Percentiles rank a stretch among this genome's conserved stretches.
Evolutionary conservation across 2,888 invertebrate genomes (phyloP).

Genomic region (Enoplolaimus lenunculus): DNA sequence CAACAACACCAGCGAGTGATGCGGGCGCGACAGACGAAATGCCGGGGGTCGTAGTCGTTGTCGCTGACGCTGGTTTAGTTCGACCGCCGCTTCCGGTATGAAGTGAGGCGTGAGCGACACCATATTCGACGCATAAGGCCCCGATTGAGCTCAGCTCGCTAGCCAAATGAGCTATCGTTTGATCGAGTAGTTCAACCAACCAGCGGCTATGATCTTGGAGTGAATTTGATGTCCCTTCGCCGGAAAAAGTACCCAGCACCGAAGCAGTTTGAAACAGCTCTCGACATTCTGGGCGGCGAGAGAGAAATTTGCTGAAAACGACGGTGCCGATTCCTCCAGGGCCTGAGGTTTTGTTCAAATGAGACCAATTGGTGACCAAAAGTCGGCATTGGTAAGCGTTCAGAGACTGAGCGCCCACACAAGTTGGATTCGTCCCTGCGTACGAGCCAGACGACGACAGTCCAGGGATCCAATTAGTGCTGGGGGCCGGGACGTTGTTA

Average conservation of each 20-base stretch:
- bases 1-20: too few species aligned
- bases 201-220: neutral
- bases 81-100: too few species aligned
- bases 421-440: neutral
- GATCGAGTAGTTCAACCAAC: neutral
- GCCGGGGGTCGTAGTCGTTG: too few species aligned
- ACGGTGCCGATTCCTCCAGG: neutral
- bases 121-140: neutral
- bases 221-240: neutral
- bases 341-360: conserved; percentile 6
- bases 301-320: neutral
- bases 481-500: too few species aligned
- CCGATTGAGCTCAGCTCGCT: neutral
- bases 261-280: neutral
- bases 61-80: too few species aligned
- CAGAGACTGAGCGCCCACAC: neutral
- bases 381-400: neutral
- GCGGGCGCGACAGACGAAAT: too few species aligned
- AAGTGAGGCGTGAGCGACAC: neutral
- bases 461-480: too few species aligned
- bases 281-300: neutral
- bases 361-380: neutral
- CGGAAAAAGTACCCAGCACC: neutral
- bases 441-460: too few species aligned
- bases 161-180: neutral